These are phyloP conservation scores for Anthopleura sola DNA, from an alignment of 64 coral and sea anemone species.

Conservation along the genomic window DNA sequence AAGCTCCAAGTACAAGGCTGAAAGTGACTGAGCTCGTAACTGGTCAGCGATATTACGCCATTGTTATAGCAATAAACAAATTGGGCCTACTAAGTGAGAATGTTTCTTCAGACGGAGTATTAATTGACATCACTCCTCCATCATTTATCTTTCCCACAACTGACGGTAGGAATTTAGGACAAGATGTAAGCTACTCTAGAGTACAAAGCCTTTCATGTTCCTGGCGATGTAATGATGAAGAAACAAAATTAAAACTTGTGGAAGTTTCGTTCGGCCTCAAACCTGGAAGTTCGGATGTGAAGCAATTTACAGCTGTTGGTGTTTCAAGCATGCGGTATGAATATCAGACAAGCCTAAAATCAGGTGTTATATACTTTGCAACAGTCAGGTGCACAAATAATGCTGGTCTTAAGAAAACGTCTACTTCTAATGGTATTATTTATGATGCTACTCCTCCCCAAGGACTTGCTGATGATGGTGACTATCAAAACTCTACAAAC, in stretches of 20 bases:
- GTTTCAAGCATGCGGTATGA: conserved; percentile 35
- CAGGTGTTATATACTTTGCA: conserved; percentile 80
- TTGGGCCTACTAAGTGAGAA: conserved; percentile 67
- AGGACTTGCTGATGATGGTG: conserved; percentile 51
- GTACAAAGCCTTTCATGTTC: conserved; percentile 12
- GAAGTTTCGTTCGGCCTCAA: conserved; percentile 77
- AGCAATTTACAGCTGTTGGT: conserved; percentile 43
- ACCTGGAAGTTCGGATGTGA: conserved; percentile 63
- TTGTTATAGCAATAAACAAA: conserved; percentile 80
- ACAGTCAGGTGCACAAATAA: conserved; percentile 83
- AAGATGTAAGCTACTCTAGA: conserved; percentile 44
- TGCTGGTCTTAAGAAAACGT: conserved; percentile 57
- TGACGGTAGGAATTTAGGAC: conserved; percentile 47
- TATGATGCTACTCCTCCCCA: conserved; percentile 68
- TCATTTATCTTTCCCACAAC: conserved; percentile 48
- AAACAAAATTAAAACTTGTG: conserved; percentile 50
- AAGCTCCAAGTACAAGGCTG: conserved; percentile 67
- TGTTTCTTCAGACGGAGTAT: conserved; percentile 72
- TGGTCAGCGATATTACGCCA: conserved; percentile 71
- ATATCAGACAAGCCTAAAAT: conserved; percentile 26
- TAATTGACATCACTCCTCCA: conserved; percentile 77
- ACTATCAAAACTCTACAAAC: conserved; percentile 57
- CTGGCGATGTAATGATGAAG: conserved; percentile 72
- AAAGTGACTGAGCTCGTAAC: conserved; percentile 54
- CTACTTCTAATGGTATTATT: conserved; percentile 65